A percentile compares a stretch with the other conserved stretches of the same genome.
phyloP scores from a whole-genome alignment of 2,797 vertebrate species.

The Gymnopithys bicolor region DNA sequence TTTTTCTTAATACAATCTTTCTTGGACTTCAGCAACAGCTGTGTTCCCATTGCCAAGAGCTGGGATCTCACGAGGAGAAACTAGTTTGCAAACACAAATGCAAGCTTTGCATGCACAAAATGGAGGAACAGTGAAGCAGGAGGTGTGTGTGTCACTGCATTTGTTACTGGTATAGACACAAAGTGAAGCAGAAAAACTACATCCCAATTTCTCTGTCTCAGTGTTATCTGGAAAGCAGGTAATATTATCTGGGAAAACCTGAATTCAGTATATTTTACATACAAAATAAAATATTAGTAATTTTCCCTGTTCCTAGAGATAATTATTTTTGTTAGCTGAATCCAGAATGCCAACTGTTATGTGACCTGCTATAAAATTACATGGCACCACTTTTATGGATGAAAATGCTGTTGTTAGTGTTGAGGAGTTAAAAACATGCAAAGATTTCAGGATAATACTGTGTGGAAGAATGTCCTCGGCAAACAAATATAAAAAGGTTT shows the following conservation, averaged over 20 bases:
- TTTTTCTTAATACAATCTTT: conserved; percentile 37
- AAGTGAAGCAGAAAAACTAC: not conserved
- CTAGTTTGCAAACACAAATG: conserved; percentile 42
- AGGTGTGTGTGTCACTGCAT: not conserved
- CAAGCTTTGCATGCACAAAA: conserved; percentile 45
- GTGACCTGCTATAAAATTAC: not conserved
- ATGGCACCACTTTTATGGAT: not conserved
- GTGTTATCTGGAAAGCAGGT: not conserved
- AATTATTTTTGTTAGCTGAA: not conserved
- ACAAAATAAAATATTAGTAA: not conserved
- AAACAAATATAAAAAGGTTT: not conserved
- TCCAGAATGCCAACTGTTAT: not conserved
- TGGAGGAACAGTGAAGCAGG: conserved; percentile 37
- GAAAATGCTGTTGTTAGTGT: not conserved
- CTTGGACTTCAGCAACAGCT: conserved; percentile 50
- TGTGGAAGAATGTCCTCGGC: not conserved
- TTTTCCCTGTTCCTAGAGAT: not conserved
- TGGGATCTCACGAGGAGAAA: conserved; percentile 46
- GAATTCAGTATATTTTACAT: not conserved
- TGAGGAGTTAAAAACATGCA: conserved; percentile 7
- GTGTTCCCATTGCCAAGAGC: not conserved
- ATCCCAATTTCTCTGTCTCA: not conserved
- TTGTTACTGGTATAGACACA: not conserved
- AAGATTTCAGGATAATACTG: not conserved
- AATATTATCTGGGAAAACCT: not conserved